Percentiles rank a stretch among this genome's conserved stretches.
phyloP scores from a whole-genome alignment of 2,113 vertebrate genomes.

The Marmota flaviventris region DNA sequence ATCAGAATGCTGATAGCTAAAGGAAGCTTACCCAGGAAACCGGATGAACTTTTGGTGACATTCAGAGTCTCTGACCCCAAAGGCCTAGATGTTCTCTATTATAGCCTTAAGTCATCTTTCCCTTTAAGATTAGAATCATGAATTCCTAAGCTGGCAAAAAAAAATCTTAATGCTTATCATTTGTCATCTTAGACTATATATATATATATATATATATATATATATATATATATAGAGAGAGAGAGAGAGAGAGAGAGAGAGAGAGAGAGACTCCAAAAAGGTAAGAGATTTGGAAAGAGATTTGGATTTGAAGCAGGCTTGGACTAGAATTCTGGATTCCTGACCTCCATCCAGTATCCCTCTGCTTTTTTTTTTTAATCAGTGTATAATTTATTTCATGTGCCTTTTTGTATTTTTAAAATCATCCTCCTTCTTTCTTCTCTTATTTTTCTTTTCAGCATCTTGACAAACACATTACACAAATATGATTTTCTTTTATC shows the following conservation, averaged over 20 bases:
- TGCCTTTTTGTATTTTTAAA: neutral
- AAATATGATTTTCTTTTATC: neutral
- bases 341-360: neutral
- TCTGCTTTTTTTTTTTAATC: neutral
- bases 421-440: neutral
- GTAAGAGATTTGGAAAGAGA: neutral
- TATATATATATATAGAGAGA: too few relatives aligned
- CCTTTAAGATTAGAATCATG: neutral
- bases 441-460: neutral
- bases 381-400: neutral
- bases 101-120: neutral
- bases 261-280: neutral
- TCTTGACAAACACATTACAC: neutral
- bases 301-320: neutral
- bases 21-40: conserved; percentile 34
- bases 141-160: conserved; percentile 2
- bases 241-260: too few relatives aligned
- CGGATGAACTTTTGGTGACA: neutral
- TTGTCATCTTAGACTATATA: neutral
- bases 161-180: neutral
- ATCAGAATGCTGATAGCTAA: conserved; percentile 31
- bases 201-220: too few relatives aligned
- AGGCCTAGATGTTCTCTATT: neutral
- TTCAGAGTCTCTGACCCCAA: conserved; percentile 9
- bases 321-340: neutral